These are phyloP conservation scores for Glyptemys insculpta DNA, from an alignment of 2,797 vertebrate genomes.

Conservation along the genomic window DNA sequence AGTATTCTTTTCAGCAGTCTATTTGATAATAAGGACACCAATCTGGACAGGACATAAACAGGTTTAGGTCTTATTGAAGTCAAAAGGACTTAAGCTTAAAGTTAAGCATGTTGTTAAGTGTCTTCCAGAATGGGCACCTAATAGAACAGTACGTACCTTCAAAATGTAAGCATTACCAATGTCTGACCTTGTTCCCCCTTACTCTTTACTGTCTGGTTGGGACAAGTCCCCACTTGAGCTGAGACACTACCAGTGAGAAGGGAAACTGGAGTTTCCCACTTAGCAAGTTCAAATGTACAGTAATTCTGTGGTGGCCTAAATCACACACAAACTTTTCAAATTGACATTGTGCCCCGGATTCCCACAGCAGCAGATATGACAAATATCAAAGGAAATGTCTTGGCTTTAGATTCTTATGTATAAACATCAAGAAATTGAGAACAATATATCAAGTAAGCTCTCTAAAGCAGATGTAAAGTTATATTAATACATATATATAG, in stretches of 20 bases:
- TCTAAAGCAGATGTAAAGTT: not conserved
- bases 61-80: not conserved
- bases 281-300: no score
- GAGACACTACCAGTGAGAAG: not conserved
- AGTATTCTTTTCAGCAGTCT: not conserved
- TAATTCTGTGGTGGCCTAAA: no score
- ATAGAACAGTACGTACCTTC: not conserved
- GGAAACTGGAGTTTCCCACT: not conserved
- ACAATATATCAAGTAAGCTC: not conserved
- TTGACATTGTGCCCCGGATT: no score
- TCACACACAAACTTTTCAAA: no score
- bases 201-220: not conserved
- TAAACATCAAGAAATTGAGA: not conserved
- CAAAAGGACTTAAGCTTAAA: not conserved
- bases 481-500: no score
- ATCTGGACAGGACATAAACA: not conserved
- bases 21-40: not conserved
- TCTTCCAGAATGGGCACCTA: not conserved
- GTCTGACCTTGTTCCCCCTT: not conserved
- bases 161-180: accelerated
- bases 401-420: not conserved
- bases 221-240: accelerated
- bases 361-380: no score
- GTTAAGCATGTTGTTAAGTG: not conserved
- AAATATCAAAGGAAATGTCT: no score